Conservation (phyloP, 2,797 vertebrate species). For the Macropus fuliginosus region DNA sequence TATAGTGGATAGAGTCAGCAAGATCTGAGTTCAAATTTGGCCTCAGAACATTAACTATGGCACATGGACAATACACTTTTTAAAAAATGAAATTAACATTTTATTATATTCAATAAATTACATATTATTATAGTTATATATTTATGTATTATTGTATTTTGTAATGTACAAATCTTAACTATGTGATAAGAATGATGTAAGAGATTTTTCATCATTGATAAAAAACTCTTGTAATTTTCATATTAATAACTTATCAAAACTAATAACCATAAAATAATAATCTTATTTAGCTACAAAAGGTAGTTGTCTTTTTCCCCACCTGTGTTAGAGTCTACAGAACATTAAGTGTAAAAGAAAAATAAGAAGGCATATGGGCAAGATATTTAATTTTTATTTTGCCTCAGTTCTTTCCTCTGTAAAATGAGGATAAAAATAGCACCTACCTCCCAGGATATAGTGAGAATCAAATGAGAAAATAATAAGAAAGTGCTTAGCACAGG, state of each 20-base stretch:
- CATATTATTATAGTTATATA: background rate
- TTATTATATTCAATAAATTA: background rate
- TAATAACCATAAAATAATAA: background rate
- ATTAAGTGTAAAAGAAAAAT: background rate
- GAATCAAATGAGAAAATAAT: background rate
- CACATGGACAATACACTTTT: background rate
- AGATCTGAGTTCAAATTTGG: background rate
- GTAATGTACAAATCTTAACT: background rate
- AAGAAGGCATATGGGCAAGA: background rate
- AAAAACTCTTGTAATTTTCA: background rate
- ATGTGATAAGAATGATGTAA: background rate
- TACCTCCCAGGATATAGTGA: background rate
- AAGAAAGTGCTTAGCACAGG: fast-evolving
- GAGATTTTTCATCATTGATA: background rate
- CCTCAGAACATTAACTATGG: background rate
- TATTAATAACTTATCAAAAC: background rate
- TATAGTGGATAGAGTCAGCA: background rate
- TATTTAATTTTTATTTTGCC: background rate
- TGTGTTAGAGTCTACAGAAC: background rate
- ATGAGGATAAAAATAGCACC: background rate
- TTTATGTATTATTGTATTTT: background rate
- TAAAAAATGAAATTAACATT: background rate
- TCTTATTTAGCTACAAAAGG: background rate
- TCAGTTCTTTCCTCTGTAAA: background rate
- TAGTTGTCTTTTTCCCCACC: background rate